A percentile compares a stretch with the other conserved stretches of the same genome.
Conservation (phyloP, 1,140 invertebrate species). For the Cataglyphis hispanica region DNA sequence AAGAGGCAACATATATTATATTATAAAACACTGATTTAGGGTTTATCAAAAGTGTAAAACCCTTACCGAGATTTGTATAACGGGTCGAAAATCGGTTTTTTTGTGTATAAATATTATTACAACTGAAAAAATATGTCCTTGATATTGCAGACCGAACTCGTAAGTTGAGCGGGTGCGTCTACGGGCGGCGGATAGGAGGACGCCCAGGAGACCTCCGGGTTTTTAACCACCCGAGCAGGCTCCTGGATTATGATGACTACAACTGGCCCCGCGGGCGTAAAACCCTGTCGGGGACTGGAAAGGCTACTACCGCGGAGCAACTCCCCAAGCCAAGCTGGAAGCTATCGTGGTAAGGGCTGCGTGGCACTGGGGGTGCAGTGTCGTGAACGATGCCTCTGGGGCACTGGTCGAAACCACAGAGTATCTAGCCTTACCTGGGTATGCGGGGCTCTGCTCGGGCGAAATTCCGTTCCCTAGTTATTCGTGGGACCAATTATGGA, state of each 20-base stretch:
- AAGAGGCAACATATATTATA: too few species aligned
- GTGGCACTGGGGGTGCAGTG: constrained; percentile 10
- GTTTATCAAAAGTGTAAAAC: too few species aligned
- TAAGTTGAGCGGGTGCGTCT: too few species aligned
- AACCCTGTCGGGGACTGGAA: too few species aligned
- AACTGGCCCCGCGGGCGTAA: not conserved
- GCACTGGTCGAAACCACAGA: not conserved
- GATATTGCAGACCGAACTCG: too few species aligned
- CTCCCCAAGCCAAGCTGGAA: not conserved
- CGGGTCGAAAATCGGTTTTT: too few species aligned
- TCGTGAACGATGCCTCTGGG: constrained; percentile 12
- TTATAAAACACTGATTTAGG: too few species aligned
- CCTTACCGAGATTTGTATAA: too few species aligned
- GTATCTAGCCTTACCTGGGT: not conserved
- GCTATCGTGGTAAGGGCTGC: not conserved
- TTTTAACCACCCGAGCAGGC: not conserved
- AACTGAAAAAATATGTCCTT: too few species aligned
- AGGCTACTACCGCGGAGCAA: not conserved
- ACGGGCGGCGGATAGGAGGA: constrained; percentile 7
- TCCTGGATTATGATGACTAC: not conserved
- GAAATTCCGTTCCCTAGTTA: not conserved
- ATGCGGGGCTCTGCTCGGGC: not conserved
- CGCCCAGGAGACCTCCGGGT: not conserved
- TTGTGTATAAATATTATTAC: too few species aligned
- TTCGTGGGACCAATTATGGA: not conserved